Conservation (phyloP, 2,888 invertebrate species). For the Himalopsyche tibetana region DNA sequence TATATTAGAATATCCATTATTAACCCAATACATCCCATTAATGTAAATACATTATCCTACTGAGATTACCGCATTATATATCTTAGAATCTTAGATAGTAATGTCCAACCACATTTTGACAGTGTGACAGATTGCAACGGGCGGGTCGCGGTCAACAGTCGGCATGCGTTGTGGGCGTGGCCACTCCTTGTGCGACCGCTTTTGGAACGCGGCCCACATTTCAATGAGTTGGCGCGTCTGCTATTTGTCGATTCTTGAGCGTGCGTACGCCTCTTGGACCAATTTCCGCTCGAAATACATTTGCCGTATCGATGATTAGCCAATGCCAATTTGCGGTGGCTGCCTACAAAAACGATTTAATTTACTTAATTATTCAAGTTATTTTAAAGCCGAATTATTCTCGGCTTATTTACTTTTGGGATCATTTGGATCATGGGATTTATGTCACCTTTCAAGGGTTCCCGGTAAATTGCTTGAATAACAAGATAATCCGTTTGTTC, state of each 20-base stretch:
- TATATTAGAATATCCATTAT: too few species aligned
- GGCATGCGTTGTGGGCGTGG: constrained; percentile 45
- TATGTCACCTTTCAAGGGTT: too few species aligned
- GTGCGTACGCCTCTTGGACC: constrained; percentile 5
- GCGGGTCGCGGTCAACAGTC: constrained; percentile 38
- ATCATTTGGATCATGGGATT: too few species aligned
- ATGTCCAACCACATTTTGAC: not conserved
- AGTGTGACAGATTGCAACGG: constrained; percentile 13
- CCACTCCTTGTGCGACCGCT: constrained; percentile 31
- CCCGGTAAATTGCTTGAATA: too few species aligned
- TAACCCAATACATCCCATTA: too few species aligned
- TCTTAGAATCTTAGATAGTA: not conserved
- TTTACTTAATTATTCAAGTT: too few species aligned
- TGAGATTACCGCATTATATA: not conserved
- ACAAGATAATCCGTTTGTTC: too few species aligned
- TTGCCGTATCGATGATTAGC: constrained; percentile 25
- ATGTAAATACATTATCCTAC: too few species aligned
- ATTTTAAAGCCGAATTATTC: too few species aligned
- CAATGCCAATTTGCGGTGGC: not conserved
- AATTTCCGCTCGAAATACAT: constrained; percentile 24
- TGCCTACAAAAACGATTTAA: not conserved
- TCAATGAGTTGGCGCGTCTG: constrained; percentile 8
- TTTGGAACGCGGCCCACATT: constrained; percentile 52
- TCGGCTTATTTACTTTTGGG: too few species aligned
- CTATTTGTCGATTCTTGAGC: constrained; percentile 15